Base-by-base conservation (phyloP, 2,888 invertebrate genomes). In the Drosophila formosana region DNA sequence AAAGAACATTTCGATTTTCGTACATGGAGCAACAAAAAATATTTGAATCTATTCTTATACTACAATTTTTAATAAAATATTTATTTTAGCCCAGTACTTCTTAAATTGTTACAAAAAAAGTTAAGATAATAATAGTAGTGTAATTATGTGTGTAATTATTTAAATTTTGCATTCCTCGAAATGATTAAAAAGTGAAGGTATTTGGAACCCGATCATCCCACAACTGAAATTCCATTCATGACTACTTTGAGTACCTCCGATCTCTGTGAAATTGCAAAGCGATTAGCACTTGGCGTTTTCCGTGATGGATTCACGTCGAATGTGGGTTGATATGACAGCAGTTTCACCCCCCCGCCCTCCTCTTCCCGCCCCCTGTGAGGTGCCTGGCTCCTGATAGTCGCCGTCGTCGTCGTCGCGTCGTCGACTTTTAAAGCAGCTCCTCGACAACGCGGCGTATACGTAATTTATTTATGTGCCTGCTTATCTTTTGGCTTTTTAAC, bases 381-480 rank as follows among this genome's bases (percentile, higher is more conserved):
- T 50, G 34, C 7, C 9, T 32, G 32, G 32, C 49, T 47, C 28
- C 47, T 47, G 47, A 9, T 1, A 28, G 47, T n/a, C 47, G 34
- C 2, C 25, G 18, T 18, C 18, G 18, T 18, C 18, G 18, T 18
- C 18, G 32, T 11, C 34, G 28, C 25, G 51, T 23, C 39, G 41
- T 13, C 37, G 37, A n/a, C 18, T 32, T 26, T 13, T 55, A 61
- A 2, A 8, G 9, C 47, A 4, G 2, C 37, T 28, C 8, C 28
- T 30, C 43, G 55, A 9, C 43, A 25, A 45, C 51, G 51, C 51
- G 23, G 71, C 74, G 80, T 77, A 77, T 80, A 76, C 78, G 73
- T 77, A 67, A 80, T 77, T 66, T 75, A 67, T 65, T 67, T 75
- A 57, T 60, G 47, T 46, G 43, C 18, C 45, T 32, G 52, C 43